A percentile compares a stretch with the other conserved stretches of the same genome.
These are phyloP conservation scores for Microcaecilia unicolor DNA, from an alignment of 2,797 vertebrate species.

Conservation along the genomic window DNA sequence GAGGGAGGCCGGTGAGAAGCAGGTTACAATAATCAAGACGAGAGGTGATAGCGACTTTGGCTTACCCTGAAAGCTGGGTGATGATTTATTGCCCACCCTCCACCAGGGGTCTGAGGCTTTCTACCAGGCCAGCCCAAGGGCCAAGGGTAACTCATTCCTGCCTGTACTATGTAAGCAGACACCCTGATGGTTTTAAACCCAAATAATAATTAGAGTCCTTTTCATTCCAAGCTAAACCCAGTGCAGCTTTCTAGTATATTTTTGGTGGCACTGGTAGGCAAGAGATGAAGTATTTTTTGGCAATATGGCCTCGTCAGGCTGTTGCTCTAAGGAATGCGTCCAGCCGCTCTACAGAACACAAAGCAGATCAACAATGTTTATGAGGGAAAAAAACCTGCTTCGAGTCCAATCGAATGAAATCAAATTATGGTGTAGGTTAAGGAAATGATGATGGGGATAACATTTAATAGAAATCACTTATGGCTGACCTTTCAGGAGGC, in stretches of 20 bases:
- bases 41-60: too few species aligned
- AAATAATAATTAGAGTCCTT: too few species aligned
- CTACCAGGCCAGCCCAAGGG: too few species aligned
- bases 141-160: too few species aligned
- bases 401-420: constrained; percentile 11
- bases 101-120: too few species aligned
- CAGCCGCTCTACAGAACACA: not conserved
- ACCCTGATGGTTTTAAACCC: too few species aligned
- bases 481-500: constrained; percentile 6
- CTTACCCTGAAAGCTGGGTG: too few species aligned
- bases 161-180: too few species aligned
- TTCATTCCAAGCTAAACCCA: not conserved
- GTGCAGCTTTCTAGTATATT: accelerated
- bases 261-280: not conserved
- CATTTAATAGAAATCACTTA: constrained; percentile 16
- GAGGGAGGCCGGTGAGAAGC: too few species aligned
- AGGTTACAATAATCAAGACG: too few species aligned
- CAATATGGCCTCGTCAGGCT: not conserved
- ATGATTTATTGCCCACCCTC: too few species aligned
- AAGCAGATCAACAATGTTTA: constrained; percentile 6
- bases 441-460: constrained; percentile 5
- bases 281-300: not conserved
- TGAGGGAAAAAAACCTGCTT: not conserved
- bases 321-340: too few species aligned
- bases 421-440: constrained; percentile 11